Conservation (phyloP, 2,888 invertebrate genomes). For the Dryococelus australis region DNA sequence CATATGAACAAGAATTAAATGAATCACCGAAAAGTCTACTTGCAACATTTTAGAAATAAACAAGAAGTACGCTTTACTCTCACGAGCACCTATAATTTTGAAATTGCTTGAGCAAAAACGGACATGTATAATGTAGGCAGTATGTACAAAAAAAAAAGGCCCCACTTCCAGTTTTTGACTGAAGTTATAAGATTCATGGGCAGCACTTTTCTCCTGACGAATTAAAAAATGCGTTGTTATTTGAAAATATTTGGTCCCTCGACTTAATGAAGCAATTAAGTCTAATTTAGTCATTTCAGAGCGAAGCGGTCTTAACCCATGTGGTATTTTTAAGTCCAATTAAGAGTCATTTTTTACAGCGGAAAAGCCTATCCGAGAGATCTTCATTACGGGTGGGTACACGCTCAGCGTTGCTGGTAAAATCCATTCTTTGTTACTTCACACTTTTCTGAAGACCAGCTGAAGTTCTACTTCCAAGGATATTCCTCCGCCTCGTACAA, state of each 20-base stretch:
- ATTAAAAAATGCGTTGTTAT: neutral
- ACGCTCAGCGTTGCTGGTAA: too few relatives aligned
- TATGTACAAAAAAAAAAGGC: neutral
- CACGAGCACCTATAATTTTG: neutral
- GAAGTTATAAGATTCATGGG: neutral
- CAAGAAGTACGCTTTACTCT: neutral
- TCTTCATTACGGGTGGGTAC: neutral
- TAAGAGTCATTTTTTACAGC: neutral
- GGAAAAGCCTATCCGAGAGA: neutral
- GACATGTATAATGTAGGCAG: neutral
- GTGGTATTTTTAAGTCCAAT: neutral
- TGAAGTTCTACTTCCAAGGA: too few relatives aligned
- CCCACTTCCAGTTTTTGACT: neutral
- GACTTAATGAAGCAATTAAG: conserved; percentile 3
- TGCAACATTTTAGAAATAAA: neutral
- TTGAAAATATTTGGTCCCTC: neutral
- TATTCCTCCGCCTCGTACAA: too few relatives aligned
- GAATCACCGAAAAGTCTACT: neutral
- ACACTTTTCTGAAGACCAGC: too few relatives aligned
- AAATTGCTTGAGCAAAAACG: neutral
- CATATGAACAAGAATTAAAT: neutral
- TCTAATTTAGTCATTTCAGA: neutral
- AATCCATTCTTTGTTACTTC: too few relatives aligned
- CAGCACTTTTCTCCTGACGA: neutral
- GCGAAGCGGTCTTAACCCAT: neutral